phyloP scores from a whole-genome alignment of 2,113 vertebrate genomes.

The Chionodraco myersi region DNA sequence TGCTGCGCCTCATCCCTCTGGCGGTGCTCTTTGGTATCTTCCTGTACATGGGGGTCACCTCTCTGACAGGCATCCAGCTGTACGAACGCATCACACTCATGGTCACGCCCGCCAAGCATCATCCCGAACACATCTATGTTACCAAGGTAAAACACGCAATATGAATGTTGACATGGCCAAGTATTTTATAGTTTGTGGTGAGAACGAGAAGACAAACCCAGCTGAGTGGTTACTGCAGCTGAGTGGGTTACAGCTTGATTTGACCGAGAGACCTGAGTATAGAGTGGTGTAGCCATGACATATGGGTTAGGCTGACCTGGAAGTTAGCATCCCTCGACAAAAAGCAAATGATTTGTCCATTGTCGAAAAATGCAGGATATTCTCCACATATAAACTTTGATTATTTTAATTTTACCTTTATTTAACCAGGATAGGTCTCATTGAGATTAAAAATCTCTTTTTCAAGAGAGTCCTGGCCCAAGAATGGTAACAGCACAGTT shows the following conservation, averaged over 20 bases:
- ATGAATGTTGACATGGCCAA: not conserved
- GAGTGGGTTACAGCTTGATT: not conserved
- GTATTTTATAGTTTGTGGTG: constrained; percentile 24
- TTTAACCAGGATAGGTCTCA: too few species aligned
- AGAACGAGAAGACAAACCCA: constrained; percentile 29
- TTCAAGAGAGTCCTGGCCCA: too few species aligned
- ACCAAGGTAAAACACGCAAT: constrained; percentile 88
- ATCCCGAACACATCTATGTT: constrained; percentile 96
- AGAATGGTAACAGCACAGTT: too few species aligned
- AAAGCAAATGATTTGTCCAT: too few species aligned
- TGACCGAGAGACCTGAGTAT: not conserved
- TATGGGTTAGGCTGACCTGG: too few species aligned
- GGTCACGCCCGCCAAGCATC: constrained; percentile 96
- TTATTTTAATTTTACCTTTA: too few species aligned
- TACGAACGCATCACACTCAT: constrained; percentile 96
- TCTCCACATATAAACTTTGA: too few species aligned
- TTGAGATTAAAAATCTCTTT: too few species aligned
- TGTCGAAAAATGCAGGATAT: too few species aligned
- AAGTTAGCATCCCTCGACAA: too few species aligned
- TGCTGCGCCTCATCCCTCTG: constrained; percentile 93
- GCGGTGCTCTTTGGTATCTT: constrained; percentile 98
- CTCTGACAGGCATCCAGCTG: constrained; percentile 95
- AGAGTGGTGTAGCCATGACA: too few species aligned
- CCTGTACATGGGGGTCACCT: constrained; percentile 98
- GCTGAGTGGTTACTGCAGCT: not conserved